A percentile compares a stretch with the other conserved stretches of the same genome.
Evolutionary conservation across 1,140 invertebrate genomes (phyloP).

Genomic region (Euura saliciscinereae): DNA sequence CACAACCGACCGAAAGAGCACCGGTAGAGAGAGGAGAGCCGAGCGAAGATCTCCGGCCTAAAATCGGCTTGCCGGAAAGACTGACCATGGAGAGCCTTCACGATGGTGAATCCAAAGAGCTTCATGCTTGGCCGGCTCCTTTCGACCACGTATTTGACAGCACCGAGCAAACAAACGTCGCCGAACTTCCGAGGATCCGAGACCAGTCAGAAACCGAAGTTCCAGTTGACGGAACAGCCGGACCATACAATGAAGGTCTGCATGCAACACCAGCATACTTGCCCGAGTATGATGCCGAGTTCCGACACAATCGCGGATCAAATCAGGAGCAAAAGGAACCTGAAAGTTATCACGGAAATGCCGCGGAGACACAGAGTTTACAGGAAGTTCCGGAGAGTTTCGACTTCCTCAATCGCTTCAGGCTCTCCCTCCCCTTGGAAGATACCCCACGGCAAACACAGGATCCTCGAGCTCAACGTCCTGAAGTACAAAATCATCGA

Average conservation of each 20-base stretch:
- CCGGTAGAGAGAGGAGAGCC: conserved; percentile 25
- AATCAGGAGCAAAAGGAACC: neutral
- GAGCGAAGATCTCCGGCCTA: conserved; percentile 13
- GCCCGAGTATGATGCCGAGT: neutral
- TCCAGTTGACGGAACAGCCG: neutral
- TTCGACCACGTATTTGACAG: conserved; percentile 47
- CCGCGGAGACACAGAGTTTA: neutral
- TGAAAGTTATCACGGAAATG: neutral
- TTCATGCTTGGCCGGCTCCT: conserved; percentile 42
- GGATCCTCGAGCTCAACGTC: neutral
- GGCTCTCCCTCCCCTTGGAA: too few species aligned
- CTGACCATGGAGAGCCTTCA: conserved; percentile 29
- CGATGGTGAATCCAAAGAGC: conserved; percentile 39
- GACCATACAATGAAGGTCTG: neutral
- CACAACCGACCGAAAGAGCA: conserved; percentile 17
- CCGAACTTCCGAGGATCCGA: neutral
- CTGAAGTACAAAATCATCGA: too few species aligned
- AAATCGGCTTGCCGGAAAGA: conserved; percentile 20
- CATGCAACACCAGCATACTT: neutral
- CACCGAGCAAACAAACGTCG: conserved; percentile 26
- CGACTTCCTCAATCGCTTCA: too few species aligned
- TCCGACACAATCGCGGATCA: neutral
- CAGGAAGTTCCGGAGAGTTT: neutral
- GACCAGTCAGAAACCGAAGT: neutral
- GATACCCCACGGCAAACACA: neutral